A percentile compares a stretch with the other conserved stretches of the same genome.
Evolutionary conservation across 2,113 vertebrate genomes (phyloP).

Genomic region (Penelope pileata): DNA sequence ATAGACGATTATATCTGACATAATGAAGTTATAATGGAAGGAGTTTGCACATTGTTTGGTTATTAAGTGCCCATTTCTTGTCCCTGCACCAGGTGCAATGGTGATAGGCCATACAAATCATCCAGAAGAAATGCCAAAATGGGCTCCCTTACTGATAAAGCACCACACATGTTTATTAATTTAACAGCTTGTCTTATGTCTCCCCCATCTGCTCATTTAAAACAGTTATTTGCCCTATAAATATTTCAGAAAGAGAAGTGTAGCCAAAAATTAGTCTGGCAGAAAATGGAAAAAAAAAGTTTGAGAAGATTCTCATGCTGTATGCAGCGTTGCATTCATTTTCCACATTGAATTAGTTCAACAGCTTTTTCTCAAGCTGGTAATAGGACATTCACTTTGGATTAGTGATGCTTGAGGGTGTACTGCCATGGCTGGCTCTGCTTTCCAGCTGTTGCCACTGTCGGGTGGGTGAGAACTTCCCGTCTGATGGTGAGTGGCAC

Average conservation of each 20-base stretch:
- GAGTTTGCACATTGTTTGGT: conserved; percentile 86
- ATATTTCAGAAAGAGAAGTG: conserved; percentile 72
- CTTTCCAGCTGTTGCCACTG: conserved; percentile 51
- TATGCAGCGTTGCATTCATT: neutral
- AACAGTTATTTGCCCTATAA: conserved; percentile 76
- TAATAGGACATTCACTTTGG: conserved; percentile 60
- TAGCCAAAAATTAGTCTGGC: conserved; percentile 61
- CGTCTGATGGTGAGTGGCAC: conserved; percentile 12
- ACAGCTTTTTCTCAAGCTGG: neutral
- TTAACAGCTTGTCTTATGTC: conserved; percentile 82
- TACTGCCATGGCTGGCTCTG: neutral
- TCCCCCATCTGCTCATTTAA: conserved; percentile 80
- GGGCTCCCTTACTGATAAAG: conserved; percentile 77
- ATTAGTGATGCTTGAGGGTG: conserved; percentile 41
- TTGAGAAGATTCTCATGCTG: neutral
- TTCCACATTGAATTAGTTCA: neutral
- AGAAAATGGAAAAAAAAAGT: neutral
- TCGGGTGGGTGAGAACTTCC: conserved; percentile 53
- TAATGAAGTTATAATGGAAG: conserved; percentile 90
- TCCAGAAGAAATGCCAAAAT: conserved; percentile 79
- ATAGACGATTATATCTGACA: conserved; percentile 88
- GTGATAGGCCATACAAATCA: conserved; percentile 82
- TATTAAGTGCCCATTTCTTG: conserved; percentile 88
- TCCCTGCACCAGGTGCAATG: conserved; percentile 83
- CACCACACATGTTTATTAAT: conserved; percentile 78